Base-by-base conservation (phyloP, 1,140 invertebrate species). In the Hirudo medicinalis region DNA sequence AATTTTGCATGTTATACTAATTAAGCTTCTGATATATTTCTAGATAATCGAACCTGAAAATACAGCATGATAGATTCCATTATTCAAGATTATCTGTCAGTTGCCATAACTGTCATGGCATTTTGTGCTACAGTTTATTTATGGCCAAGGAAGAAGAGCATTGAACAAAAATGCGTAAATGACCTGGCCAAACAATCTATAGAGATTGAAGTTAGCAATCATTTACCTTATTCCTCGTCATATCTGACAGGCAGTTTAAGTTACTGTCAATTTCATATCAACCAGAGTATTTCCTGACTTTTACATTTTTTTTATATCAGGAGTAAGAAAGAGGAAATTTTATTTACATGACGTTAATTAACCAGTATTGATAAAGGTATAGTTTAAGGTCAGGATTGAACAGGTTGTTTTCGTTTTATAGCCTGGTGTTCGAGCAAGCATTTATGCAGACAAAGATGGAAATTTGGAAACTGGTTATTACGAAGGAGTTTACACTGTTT, bases 401-500 rank as follows among this genome's bases (percentile, higher is more conserved):
- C 43, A 49, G 69, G 9, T 20, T 20, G 54, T 70, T 70, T 70
- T 69, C 27, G 13, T 27, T 69, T 40, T 32, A 29, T 25, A 71
- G 70, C 70, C 70, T 25, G 70, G 91, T 79, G 89, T 94, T 71
- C 86, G 91, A 75, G 90, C 92, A 66, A 95, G 92, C 27, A 89
- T 89, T 79, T 91, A 93, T 81, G 29, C 13, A 63, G 92, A 90
- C 83, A 92, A 92, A 83, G 90, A 94, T 78, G 91, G 91, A 67
- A 89, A 91, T 80, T 92, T 90, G 78, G 81, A 94, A 54, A 88
- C 87, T 76, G 92, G 88, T 80, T 83, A 93, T 55, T 88, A 89
- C 79, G 90, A 94, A 75, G 94, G 96, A 81, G 88, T 90, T 25
- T 86, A 85, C 75, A 98, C 94, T 5, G 81, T 97, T 0, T 93